phyloP scores from a whole-genome alignment of 2,797 vertebrate genomes.

The Poecile montanus region DNA sequence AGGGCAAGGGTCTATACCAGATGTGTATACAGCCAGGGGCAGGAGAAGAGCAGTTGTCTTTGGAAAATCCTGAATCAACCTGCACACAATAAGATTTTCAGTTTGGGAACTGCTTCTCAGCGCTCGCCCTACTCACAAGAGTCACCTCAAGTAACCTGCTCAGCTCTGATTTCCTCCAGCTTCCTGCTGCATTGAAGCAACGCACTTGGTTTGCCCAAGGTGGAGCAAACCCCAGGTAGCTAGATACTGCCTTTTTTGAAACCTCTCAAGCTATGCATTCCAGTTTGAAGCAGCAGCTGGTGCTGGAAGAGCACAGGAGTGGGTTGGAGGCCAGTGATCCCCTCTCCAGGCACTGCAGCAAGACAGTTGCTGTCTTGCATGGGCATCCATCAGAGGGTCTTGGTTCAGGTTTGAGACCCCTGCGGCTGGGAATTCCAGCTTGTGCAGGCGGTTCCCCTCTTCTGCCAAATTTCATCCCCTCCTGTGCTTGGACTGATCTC shows the following conservation, averaged over 20 bases:
- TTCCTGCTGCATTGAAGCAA: background rate
- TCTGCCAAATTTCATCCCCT: background rate
- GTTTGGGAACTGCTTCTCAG: background rate
- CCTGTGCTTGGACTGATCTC: background rate
- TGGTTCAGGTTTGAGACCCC: background rate
- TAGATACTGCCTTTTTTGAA: background rate
- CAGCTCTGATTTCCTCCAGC: background rate
- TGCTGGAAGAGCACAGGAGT: background rate
- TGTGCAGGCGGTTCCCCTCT: background rate
- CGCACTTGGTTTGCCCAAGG: fast-evolving
- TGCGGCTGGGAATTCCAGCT: background rate
- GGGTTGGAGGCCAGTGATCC: background rate
- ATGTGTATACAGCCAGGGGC: background rate
- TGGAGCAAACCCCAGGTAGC: background rate
- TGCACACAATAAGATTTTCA: background rate
- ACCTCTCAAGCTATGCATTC: background rate
- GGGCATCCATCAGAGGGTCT: background rate
- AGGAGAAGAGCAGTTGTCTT: background rate
- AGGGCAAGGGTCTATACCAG: fast-evolving
- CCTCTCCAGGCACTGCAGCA: background rate
- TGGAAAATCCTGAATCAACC: background rate
- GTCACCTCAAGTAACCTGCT: background rate
- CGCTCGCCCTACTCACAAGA: fast-evolving
- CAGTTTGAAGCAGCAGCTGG: background rate
- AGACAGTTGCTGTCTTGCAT: background rate